Conservation (phyloP, 2,888 invertebrate genomes). For the Drosophila cracens region DNA sequence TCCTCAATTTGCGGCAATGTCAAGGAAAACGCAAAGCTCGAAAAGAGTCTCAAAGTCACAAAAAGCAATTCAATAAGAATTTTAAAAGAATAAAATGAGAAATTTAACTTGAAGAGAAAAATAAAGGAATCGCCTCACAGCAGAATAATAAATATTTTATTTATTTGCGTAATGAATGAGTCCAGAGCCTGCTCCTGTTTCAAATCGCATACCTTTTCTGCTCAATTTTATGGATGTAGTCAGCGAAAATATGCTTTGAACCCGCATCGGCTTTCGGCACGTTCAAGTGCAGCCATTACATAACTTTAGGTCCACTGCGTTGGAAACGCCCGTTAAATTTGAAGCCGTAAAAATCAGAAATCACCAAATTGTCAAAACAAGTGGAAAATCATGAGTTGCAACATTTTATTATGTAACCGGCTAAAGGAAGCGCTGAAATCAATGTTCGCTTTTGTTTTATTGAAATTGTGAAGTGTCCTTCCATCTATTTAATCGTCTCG, state of each 20-base stretch:
- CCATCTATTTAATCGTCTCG: background rate
- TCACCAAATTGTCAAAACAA: constrained; percentile 76
- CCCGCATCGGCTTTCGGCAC: constrained; percentile 54
- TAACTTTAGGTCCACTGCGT: constrained; percentile 67
- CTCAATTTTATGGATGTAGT: constrained; percentile 24
- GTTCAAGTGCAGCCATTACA: constrained; percentile 78
- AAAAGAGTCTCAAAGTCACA: constrained; percentile 28
- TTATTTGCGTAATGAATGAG: constrained; percentile 14
- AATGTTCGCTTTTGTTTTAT: constrained; percentile 26
- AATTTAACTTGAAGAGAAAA: constrained; percentile 7
- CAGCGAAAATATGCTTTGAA: constrained; percentile 43
- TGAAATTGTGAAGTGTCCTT: background rate
- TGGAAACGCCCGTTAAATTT: constrained; percentile 63
- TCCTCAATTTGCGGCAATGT: constrained; percentile 65
- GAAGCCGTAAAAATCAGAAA: constrained; percentile 57
- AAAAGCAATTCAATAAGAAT: constrained; percentile 14
- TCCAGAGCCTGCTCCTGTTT: constrained; percentile 5
- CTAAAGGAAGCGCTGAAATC: constrained; percentile 42
- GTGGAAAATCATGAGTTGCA: constrained; percentile 74
- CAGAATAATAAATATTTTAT: constrained; percentile 2
- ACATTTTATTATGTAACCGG: constrained; percentile 55
- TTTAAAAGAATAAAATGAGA: background rate
- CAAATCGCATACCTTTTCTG: constrained; percentile 6
- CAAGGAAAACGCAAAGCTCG: constrained; percentile 24
- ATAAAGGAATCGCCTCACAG: constrained; percentile 4